Evolutionary conservation across 30 jellyfish, hydroid and myxozoan species (phyloP).

Genomic region (Aurelia sp.): DNA sequence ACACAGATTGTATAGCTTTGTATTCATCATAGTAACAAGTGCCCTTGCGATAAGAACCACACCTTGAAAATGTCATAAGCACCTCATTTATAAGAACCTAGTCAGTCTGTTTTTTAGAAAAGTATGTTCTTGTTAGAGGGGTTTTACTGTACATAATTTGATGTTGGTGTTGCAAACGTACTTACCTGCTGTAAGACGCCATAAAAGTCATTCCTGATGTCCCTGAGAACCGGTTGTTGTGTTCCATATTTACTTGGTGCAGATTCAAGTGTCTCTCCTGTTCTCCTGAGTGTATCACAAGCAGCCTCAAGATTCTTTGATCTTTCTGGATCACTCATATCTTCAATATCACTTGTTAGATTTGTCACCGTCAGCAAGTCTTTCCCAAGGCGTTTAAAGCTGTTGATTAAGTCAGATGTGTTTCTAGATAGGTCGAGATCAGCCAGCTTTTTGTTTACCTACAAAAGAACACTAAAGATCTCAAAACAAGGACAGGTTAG

Average conservation of each 20-base stretch:
- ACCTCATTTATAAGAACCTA: too few species aligned
- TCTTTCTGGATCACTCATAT: conserved; percentile 72
- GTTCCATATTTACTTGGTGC: conserved; percentile 63
- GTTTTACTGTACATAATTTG: too few species aligned
- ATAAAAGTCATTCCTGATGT: conserved; percentile 60
- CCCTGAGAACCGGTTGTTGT: conserved; percentile 63
- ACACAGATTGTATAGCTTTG: too few species aligned
- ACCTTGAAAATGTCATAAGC: too few species aligned
- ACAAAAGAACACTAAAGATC: neutral
- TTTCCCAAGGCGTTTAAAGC: conserved; percentile 72
- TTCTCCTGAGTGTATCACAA: conserved; percentile 64
- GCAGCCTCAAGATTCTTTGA: conserved; percentile 70
- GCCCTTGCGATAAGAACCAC: too few species aligned
- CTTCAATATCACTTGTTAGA: conserved; percentile 78
- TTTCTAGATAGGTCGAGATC: conserved; percentile 59
- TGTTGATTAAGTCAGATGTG: conserved; percentile 55
- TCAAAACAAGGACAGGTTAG: too few species aligned
- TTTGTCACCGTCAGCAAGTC: conserved; percentile 73
- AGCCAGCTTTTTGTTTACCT: conserved; percentile 68
- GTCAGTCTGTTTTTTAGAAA: too few species aligned
- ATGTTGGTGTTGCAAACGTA: neutral
- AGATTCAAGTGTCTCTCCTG: conserved; percentile 67
- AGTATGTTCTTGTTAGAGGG: too few species aligned
- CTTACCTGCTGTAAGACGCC: conserved; percentile 63
- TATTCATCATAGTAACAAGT: too few species aligned